These are phyloP conservation scores for Vanessa atalanta DNA, from an alignment of 1,140 invertebrate species.

Conservation along the genomic window DNA sequence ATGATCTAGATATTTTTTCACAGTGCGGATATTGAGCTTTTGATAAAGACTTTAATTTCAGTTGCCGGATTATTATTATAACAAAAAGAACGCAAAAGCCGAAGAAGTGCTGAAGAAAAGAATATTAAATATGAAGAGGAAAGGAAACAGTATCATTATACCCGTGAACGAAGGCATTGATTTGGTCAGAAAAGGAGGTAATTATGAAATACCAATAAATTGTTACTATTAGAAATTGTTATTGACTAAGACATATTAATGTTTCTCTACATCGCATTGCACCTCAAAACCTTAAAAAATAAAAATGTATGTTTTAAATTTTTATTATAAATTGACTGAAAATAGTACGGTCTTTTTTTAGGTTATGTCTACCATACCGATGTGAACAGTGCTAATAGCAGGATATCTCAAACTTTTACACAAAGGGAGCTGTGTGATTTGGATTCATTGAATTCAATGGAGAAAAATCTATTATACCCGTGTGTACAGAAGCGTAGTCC, in stretches of 20 bases:
- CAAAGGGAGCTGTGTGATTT: conserved; percentile 36
- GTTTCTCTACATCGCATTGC: no score
- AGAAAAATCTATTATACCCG: conserved; percentile 37
- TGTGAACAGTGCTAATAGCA: conserved; percentile 31
- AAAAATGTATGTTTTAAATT: no score
- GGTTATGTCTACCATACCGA: conserved; percentile 36
- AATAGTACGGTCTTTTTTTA: conserved; percentile 27
- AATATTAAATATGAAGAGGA: conserved; percentile 63
- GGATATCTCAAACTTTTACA: conserved; percentile 36
- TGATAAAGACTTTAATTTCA: conserved; percentile 26
- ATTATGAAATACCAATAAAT: neutral
- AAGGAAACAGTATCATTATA: conserved; percentile 49
- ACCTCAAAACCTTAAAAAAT: no score
- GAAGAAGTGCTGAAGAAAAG: conserved; percentile 64
- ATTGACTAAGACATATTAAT: no score
- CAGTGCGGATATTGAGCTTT: neutral
- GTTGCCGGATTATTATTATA: conserved; percentile 59
- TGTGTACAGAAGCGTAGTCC: conserved; percentile 57
- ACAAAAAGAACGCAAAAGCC: conserved; percentile 50
- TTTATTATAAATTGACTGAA: no score
- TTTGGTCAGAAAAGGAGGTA: conserved; percentile 67
- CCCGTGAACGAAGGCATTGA: conserved; percentile 58
- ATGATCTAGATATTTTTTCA: neutral
- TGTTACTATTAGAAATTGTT: conserved; percentile 16
- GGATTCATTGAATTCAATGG: conserved; percentile 34